phyloP scores from a whole-genome alignment of 2,113 vertebrate species.

The Caranx melampygus region DNA sequence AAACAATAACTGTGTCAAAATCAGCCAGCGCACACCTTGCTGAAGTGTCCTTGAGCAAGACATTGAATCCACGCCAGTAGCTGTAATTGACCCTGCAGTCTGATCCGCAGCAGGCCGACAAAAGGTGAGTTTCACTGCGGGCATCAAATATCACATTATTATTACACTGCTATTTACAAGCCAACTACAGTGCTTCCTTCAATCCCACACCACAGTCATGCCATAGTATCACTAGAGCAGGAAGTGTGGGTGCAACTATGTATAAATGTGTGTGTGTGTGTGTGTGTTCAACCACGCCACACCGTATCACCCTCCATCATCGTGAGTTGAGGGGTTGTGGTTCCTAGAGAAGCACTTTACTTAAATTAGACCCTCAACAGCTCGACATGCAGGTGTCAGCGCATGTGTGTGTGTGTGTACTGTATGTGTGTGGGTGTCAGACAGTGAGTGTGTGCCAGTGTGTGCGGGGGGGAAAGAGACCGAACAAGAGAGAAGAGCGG shows the following conservation, averaged over 20 bases:
- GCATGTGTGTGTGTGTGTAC: constrained; percentile 30
- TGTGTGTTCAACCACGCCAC: constrained; percentile 58
- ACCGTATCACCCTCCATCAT: constrained; percentile 72
- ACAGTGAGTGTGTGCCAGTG: constrained; percentile 42
- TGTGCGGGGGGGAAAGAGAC: constrained; percentile 45
- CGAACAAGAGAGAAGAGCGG: constrained; percentile 66
- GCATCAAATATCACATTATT: constrained; percentile 71
- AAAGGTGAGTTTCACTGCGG: constrained; percentile 59
- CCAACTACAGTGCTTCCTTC: constrained; percentile 59
- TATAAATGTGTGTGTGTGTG: constrained; percentile 17
- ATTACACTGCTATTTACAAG: constrained; percentile 64
- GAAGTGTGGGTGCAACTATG: constrained; percentile 55
- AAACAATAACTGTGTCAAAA: constrained; percentile 43
- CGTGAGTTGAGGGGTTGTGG: constrained; percentile 75
- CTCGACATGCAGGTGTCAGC: constrained; percentile 78
- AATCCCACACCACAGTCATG: constrained; percentile 54
- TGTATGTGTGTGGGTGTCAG: constrained; percentile 39
- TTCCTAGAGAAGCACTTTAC: constrained; percentile 82
- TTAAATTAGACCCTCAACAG: constrained; percentile 82
- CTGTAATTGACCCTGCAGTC: constrained; percentile 53
- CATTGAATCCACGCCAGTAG: constrained; percentile 23
- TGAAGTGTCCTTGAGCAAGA: constrained; percentile 67
- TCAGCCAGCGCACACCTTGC: constrained; percentile 41
- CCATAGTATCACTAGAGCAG: constrained; percentile 54
- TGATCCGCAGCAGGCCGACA: constrained; percentile 42